Evolutionary conservation across 2,113 vertebrate species (phyloP).

Genomic region (Panthera tigris): DNA sequence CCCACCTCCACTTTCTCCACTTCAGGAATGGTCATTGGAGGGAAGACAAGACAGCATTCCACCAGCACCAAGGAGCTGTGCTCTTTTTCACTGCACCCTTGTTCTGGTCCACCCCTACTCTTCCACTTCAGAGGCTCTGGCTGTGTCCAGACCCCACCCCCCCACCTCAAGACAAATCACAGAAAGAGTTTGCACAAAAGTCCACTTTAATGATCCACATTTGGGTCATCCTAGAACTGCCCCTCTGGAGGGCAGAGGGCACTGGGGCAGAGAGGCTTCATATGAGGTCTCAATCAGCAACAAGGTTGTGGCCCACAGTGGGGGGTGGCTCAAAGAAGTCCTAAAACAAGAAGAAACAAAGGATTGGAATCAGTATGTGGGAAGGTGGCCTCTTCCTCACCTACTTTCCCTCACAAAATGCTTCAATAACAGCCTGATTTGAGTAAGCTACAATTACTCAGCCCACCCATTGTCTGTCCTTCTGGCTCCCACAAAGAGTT

Average conservation of each 20-base stretch:
- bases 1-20: not conserved
- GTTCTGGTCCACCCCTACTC: not conserved
- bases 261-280: not conserved
- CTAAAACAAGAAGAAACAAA: slow-evolving; percentile 80
- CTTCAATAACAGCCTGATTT: not conserved
- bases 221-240: not conserved
- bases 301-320: slow-evolving; percentile 82
- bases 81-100: not conserved
- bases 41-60: not conserved
- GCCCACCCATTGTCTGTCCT: not conserved
- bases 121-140: not conserved
- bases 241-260: not conserved
- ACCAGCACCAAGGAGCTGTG: not conserved
- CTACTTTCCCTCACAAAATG: not conserved
- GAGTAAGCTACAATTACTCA: slow-evolving; percentile 7
- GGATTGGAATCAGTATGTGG: not conserved
- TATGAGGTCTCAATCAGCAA: slow-evolving; percentile 83
- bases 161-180: slow-evolving; percentile 35
- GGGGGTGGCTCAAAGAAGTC: slow-evolving; percentile 92
- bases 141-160: not conserved
- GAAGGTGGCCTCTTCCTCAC: not conserved
- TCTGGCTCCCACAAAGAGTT: not conserved
- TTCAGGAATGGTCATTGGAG: not conserved
- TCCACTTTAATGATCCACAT: slow-evolving; percentile 54
- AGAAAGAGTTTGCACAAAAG: not conserved